These are phyloP conservation scores for Gymnoscelis rufifasciata DNA, from an alignment of 2,888 invertebrate species.

Conservation along the genomic window DNA sequence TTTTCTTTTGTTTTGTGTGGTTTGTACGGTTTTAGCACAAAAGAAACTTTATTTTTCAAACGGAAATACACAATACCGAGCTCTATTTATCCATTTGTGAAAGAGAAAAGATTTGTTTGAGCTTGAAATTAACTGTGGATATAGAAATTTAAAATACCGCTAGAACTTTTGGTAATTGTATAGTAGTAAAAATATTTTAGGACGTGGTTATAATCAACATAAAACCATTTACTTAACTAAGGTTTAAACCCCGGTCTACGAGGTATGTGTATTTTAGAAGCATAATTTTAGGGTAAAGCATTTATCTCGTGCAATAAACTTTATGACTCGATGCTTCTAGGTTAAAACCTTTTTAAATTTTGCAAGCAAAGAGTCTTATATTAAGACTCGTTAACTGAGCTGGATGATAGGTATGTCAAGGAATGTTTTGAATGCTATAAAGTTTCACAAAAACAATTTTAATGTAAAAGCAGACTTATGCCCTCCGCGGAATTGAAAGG, in stretches of 20 bases:
- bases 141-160: conserved; percentile 12
- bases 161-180: no score
- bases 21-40: no score
- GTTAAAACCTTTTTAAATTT: conserved; percentile 21
- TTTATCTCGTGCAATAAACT: conserved; percentile 26
- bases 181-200: no score
- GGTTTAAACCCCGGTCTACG: conserved; percentile 31
- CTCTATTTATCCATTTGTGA: no score
- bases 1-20: conserved; percentile 5
- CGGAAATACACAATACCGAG: no score
- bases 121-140: no score
- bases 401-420: not conserved
- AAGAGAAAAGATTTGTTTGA: no score
- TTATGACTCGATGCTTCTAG: conserved; percentile 22
- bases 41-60: no score
- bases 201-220: conserved; percentile 19
- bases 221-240: conserved; percentile 20
- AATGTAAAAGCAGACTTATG: no score
- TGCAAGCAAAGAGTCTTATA: conserved; percentile 1
- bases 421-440: no score
- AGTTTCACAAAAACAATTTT: no score
- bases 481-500: no score
- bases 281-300: conserved; percentile 40
- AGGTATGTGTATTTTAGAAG: conserved; percentile 43
- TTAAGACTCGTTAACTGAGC: not conserved